Base-by-base conservation (phyloP, 2,113 vertebrate species). In the Athene cunicularia region DNA sequence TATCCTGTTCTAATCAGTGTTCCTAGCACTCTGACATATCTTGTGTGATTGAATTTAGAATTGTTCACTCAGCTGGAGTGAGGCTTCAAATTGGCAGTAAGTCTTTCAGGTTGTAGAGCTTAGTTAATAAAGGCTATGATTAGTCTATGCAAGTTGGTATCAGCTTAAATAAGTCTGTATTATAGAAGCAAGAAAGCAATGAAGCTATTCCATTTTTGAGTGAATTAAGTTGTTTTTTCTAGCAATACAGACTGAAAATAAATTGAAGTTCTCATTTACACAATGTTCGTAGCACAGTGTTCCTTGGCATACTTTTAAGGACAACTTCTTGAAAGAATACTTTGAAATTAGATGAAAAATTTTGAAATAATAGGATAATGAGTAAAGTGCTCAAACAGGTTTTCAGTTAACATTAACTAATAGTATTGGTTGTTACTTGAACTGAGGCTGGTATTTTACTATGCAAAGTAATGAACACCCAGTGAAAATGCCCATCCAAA, bases 41-140 rank as follows among this genome's bases (percentile, higher is more conserved):
- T 86, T 39, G 27, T 88, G 56, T n/a, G 37, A 72, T 24, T 93
- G 39, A 94, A 68, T 86, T 97, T 94, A 94, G 66, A 97, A 35
- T 56, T 91, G 62, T 63, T 93, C 83, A 56, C 67, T 95, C 55
- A 47, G 1, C 43, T 86, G 73, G 93, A 56, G 81, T 63, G 80
- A 82, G n/a, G 30, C 81, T 97, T 96, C 83, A 95, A 39, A 95
- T 12, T 80, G 35, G 33, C 76, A 84, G 72, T 58, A 80, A 64
- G 32, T 75, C 49, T 94, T 95, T 81, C 12, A 30, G 63, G 70
- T 94, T 96, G 55, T 73, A 56, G 35, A 60, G 19, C 14, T 93
- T 93, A 28, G 49, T 90, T 82, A 93, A 93, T 59, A 58, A 91
- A 26, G 80, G 50, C 63, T 86, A 43, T 80, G 90, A 75, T 73